Evolutionary conservation across 2,888 invertebrate species (phyloP).

Genomic region (Thelaira solivaga): DNA sequence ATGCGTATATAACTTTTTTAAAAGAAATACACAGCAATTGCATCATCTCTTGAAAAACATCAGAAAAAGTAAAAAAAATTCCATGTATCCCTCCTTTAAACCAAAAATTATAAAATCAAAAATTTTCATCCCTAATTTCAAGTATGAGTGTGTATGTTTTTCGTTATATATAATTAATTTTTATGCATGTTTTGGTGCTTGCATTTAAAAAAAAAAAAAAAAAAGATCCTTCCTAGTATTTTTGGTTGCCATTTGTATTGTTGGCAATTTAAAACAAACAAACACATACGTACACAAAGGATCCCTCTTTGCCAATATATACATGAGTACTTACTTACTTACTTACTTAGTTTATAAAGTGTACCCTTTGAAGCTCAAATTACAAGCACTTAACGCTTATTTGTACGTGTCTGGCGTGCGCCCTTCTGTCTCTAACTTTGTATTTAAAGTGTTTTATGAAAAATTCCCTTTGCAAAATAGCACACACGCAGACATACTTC

Average conservation of each 20-base stretch:
- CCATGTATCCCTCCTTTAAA: constrained; percentile 22
- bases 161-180: constrained; percentile 29
- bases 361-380: constrained; percentile 56
- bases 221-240: background rate
- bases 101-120: background rate
- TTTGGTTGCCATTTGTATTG: background rate
- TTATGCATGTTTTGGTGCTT: background rate
- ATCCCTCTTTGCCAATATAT: constrained; percentile 31
- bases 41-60: background rate
- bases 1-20: no score
- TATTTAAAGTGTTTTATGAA: background rate
- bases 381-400: constrained; percentile 60
- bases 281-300: constrained; percentile 3
- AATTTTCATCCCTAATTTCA: constrained; percentile 52
- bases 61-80: background rate
- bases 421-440: constrained; percentile 33
- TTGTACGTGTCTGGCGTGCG: constrained; percentile 71
- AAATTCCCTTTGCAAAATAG: constrained; percentile 35
- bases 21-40: constrained; percentile 2
- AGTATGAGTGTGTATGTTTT: background rate
- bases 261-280: background rate
- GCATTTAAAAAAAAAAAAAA: no score
- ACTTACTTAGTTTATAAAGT: background rate
- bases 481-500: constrained; percentile 5
- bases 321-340: no score